Evolutionary conservation across 2,113 vertebrate genomes (phyloP), one percentile per base, ranked within the genome.

Genomic region (Pterocles orientalis): DNA sequence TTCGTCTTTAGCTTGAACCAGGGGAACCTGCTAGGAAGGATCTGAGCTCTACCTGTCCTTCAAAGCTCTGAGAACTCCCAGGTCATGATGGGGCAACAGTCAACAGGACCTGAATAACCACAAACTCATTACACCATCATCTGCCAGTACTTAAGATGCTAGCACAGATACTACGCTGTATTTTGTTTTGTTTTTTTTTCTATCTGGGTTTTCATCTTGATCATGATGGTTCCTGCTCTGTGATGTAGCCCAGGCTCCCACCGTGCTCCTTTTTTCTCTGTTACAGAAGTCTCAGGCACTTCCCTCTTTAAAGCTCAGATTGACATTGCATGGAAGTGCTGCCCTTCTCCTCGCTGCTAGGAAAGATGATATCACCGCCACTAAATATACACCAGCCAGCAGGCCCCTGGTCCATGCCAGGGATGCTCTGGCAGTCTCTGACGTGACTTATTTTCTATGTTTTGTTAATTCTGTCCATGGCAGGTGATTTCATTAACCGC

Each of bases 351-450:
- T 21, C 29, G 4, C 76, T 69, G 64, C 95, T 95, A 64, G 92
- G 97, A 90, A 96, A 91, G 94, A 89, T 98, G 96, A 97, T 83
- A 81, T 97, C 95, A 86, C 84, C 76, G 80, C 83, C 91, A 88
- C 93, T 94, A 97, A 97, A 97, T 97, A 76, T 97, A 96, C 79
- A 87, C 47, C 83, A 85, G 92, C 90, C 93, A 88, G 78, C 92
- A 95, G 95, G 36, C 50, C 92, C 53, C 47, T 62, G 50, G 90
- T 17, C 56, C 11, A 17, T 97, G 96, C 96, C 95, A 96, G 94
- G 69, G 95, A 95, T 92, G 85, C 85, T 90, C 94, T 96, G 91
- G 89, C 94, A 95, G 92, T 14, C 82, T 90, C 92, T 21, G 68
- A 82, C 2, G 10, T 88, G 91, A 92, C 94, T 96, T 89, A 8